Evolutionary conservation across 2,797 vertebrate genomes (phyloP).

Genomic region (Chelidonichthys spinosus): DNA sequence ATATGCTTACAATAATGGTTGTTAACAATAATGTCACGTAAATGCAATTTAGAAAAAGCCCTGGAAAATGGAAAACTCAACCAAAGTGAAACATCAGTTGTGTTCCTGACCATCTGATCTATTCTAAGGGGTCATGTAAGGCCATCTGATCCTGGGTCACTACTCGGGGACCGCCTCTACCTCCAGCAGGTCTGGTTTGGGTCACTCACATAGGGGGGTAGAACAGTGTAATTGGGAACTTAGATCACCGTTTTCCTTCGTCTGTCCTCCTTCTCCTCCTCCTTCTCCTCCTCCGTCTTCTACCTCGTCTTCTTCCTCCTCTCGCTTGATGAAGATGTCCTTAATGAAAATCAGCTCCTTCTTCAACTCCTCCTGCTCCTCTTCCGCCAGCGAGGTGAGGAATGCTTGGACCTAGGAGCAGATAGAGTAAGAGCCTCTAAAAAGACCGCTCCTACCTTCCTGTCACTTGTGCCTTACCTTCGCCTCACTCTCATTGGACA

Average conservation of each 20-base stretch:
- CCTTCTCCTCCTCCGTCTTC: constrained; percentile 71
- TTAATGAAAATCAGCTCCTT: constrained; percentile 93
- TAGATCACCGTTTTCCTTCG: constrained; percentile 85
- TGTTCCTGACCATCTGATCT: not conserved
- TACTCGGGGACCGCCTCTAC: constrained; percentile 56
- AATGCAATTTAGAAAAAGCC: not conserved
- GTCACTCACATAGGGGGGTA: constrained; percentile 81
- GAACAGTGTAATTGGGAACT: constrained; percentile 83
- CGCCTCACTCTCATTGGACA: constrained; percentile 96
- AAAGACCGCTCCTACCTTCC: not conserved
- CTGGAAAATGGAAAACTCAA: constrained; percentile 2
- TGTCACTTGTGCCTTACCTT: constrained; percentile 83
- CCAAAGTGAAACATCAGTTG: constrained; percentile 28
- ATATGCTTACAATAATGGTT: not conserved
- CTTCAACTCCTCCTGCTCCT: constrained; percentile 90
- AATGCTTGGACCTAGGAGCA: constrained; percentile 89
- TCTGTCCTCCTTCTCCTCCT: constrained; percentile 59
- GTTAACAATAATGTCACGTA: not conserved
- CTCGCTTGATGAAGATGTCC: constrained; percentile 89
- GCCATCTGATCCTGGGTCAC: constrained; percentile 59
- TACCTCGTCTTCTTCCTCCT: constrained; percentile 79
- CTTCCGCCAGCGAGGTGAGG: constrained; percentile 87
- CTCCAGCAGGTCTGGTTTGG: constrained; percentile 44
- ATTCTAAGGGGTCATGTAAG: not conserved
- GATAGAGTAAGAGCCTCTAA: not conserved